Evolutionary conservation across 1,140 invertebrate species (phyloP).

Genomic region (Bombus superbus): DNA sequence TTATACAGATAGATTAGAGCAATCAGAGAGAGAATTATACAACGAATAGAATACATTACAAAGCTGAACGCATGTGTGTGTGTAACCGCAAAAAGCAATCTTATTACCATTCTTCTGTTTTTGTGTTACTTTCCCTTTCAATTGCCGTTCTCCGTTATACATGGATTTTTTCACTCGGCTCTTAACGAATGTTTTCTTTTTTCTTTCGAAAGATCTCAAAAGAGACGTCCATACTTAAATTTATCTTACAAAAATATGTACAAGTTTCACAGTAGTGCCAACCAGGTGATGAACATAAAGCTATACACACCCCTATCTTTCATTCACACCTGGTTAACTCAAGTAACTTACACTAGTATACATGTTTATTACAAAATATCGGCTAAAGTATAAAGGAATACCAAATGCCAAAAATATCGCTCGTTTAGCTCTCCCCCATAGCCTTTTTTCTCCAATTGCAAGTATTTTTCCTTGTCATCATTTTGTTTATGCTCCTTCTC

Average conservation of each 20-base stretch:
- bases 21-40: conserved; percentile 65
- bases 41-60: conserved; percentile 64
- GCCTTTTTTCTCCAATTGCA: background rate
- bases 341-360: conserved; percentile 65
- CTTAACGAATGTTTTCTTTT: background rate
- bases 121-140: background rate
- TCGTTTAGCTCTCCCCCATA: conserved; percentile 42
- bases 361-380: conserved; percentile 69
- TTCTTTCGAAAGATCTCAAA: conserved; percentile 20
- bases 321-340: conserved; percentile 30
- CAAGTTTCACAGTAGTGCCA: conserved; percentile 51
- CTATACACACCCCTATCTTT: conserved; percentile 58
- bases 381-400: conserved; percentile 68
- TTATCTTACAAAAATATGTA: conserved; percentile 73
- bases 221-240: conserved; percentile 58
- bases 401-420: conserved; percentile 72
- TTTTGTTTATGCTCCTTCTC: background rate
- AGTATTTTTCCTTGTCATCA: background rate
- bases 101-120: conserved; percentile 13
- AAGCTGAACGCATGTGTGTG: conserved; percentile 31
- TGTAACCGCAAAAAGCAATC: conserved; percentile 55
- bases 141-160: background rate
- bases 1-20: conserved; percentile 60
- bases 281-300: conserved; percentile 28
- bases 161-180: background rate